Base-by-base conservation (phyloP, 2,797 vertebrate genomes). In the Pipistrellus kuhlii region DNA sequence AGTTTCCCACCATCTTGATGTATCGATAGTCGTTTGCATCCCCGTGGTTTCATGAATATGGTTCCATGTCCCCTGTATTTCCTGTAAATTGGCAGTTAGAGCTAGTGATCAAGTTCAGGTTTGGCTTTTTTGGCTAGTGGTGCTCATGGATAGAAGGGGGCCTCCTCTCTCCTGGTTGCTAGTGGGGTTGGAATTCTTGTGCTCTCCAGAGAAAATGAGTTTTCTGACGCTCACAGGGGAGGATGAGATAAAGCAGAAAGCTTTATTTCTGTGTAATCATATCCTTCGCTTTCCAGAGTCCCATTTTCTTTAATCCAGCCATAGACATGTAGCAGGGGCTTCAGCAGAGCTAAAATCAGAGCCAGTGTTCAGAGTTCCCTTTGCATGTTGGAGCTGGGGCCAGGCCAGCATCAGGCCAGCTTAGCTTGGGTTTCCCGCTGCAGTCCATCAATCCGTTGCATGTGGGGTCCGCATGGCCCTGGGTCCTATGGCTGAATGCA, bases 41-140 rank as follows among this genome's bases (percentile, higher is more conserved):
- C 8, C 21, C 62, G 35, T 30, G 44, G 64, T 96, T 90, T 85
- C 55, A 64, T 35, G n/a, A 62, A 32, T 82, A 68, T 23, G 7
- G 89, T 93, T 90, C 35, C 92, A 46, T 85, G 68, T 97, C 8
- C 41, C 18, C 41, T 53, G n/a, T 81, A 69, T 94, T 96, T 91
- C 62, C 55, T 88, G n/a, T 77, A 91, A 92, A 90, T 68, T 93
- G 77, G 48, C 73, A 87, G 18, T 30, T 46, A 76, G 41, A 90
- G 69, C 41, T 73, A 85, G 20, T 84, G 41, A 69, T 75, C 32
- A 59, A 51, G 53, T 73, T 95, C 32, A 32, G 46, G 44, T 72
- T 85, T 76, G 35, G 41, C 57, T 71, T 76, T 62, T 86, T 72
- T 82, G 75, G 59, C 51, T 46, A 25, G 14, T 32, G 64, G 15